A percentile compares a stretch with the other conserved stretches of the same genome.
Conservation (phyloP, 2,888 invertebrate species). For the Melipona beecheii region DNA sequence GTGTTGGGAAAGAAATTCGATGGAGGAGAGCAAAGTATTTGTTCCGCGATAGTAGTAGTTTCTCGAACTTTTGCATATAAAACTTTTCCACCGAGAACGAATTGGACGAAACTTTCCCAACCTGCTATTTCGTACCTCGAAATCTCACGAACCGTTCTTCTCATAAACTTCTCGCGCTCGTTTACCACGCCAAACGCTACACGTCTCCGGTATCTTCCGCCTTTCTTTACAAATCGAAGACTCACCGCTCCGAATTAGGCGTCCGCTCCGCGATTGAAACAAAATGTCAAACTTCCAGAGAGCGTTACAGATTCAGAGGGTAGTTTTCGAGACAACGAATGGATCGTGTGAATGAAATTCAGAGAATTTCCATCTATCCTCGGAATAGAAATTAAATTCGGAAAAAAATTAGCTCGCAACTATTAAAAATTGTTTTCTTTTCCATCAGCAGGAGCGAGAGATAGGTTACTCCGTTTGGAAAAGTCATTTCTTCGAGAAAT, state of each 20-base stretch:
- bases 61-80: not conserved
- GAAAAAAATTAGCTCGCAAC: too few species aligned
- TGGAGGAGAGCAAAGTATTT: not conserved
- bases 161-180: not conserved
- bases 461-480: too few species aligned
- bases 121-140: not conserved
- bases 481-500: too few species aligned
- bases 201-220: not conserved
- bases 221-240: not conserved
- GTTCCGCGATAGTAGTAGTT: too few species aligned
- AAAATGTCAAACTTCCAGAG: constrained; percentile 19
- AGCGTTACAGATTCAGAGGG: not conserved
- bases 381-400: too few species aligned
- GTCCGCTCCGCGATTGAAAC: not conserved
- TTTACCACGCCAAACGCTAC: not conserved
- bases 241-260: not conserved
- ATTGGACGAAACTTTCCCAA: not conserved
- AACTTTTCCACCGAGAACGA: not conserved
- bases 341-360: constrained; percentile 58
- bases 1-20: not conserved
- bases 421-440: too few species aligned
- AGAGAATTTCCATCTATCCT: constrained; percentile 21
- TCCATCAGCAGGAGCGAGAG: too few species aligned
- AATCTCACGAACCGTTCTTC: constrained; percentile 3
- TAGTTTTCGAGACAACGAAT: constrained; percentile 19